phyloP scores from a whole-genome alignment of 2,797 vertebrate species.

The Thripadectes ignobilis region DNA sequence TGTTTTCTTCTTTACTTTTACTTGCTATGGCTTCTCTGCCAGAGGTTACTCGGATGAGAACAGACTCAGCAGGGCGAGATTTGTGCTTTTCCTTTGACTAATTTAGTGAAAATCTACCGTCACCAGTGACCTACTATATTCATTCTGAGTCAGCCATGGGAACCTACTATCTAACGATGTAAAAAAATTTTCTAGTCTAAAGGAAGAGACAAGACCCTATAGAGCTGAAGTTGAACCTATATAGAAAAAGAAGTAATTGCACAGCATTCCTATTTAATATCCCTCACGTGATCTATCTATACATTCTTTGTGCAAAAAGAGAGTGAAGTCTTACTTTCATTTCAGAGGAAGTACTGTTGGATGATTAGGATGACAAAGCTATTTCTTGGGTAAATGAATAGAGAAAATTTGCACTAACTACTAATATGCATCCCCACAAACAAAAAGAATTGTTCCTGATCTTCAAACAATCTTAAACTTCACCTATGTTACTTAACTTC shows the following conservation, averaged over 20 bases:
- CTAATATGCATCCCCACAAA: rapidly evolving
- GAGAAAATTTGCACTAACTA: neutral
- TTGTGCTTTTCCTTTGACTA: neutral
- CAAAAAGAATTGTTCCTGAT: neutral
- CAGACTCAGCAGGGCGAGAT: neutral
- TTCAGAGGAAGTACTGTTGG: neutral
- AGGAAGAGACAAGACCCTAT: neutral
- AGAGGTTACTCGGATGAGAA: neutral
- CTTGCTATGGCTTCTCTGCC: neutral
- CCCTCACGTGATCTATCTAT: neutral
- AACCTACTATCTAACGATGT: neutral
- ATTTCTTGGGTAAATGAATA: neutral
- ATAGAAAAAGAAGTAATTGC: neutral
- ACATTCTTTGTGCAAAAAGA: neutral
- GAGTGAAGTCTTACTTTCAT: neutral
- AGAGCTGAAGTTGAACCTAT: neutral
- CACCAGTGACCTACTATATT: neutral
- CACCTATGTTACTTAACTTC: neutral
- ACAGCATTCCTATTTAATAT: neutral
- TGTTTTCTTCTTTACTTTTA: neutral
- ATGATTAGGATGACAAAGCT: neutral
- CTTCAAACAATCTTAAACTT: neutral
- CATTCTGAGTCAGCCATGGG: neutral
- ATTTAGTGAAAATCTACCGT: neutral
- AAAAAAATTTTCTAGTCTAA: neutral